phyloP scores from a whole-genome alignment of 2,113 vertebrate genomes.

The Scatophagus argus region DNA sequence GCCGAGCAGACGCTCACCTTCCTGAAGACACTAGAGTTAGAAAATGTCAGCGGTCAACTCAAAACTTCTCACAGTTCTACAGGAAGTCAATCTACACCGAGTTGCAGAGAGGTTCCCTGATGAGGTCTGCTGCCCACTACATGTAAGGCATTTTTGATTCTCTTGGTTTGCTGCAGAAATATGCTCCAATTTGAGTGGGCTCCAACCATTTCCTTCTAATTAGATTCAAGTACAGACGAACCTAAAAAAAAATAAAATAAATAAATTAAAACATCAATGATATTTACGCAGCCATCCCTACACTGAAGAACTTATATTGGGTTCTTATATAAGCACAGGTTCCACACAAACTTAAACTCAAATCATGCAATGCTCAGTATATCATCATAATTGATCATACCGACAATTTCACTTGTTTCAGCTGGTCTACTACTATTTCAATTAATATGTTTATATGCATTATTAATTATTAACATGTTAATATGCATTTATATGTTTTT shows the following conservation, averaged over 20 bases:
- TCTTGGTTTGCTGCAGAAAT: slow-evolving; percentile 74
- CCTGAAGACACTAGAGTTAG: slow-evolving; percentile 61
- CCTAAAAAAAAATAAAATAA: slow-evolving; percentile 34
- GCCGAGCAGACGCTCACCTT: slow-evolving; percentile 41
- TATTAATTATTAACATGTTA: too few species aligned
- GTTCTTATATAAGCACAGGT: neutral
- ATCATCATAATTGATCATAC: neutral
- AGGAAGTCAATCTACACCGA: slow-evolving; percentile 72
- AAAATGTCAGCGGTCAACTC: slow-evolving; percentile 67
- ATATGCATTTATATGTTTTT: neutral
- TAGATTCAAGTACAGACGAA: slow-evolving; percentile 73
- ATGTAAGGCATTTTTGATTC: slow-evolving; percentile 76
- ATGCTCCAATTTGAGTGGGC: slow-evolving; percentile 74
- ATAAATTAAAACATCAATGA: neutral
- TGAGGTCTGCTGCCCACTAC: slow-evolving; percentile 72
- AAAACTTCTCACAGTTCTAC: slow-evolving; percentile 75
- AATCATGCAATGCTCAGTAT: slow-evolving; percentile 1
- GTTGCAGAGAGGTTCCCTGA: slow-evolving; percentile 72
- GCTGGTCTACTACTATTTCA: neutral
- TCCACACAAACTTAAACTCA: neutral
- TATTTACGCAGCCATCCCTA: neutral
- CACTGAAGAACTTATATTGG: neutral
- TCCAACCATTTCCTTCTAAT: slow-evolving; percentile 68
- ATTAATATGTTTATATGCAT: too few species aligned
- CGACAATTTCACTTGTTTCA: neutral